Base-by-base conservation (phyloP, 2,113 vertebrate genomes). In the Sclerurus mexicanus region DNA sequence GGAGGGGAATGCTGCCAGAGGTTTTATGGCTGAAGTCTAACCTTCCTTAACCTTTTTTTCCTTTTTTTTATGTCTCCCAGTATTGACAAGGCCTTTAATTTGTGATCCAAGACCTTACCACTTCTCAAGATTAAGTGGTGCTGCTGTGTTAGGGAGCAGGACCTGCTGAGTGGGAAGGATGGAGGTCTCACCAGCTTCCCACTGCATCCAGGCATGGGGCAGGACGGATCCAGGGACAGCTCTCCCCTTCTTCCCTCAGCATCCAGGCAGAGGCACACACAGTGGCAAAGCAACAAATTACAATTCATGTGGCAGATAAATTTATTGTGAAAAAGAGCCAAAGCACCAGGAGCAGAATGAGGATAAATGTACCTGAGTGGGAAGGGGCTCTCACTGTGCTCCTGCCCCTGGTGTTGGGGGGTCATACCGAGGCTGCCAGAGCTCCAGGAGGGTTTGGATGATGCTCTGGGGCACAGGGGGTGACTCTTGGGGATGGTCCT, bases 191-290 rank as follows among this genome's bases (percentile, higher is more conserved):
- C 39, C 66, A 64, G 33, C 46, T 39, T 62, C 63, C 71, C 47
- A 7, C 13, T 58, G 31, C 59, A 71, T 27, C 71, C 81, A 11
- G n/a, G 13, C 16, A 0, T 0, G 1, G 31, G 21, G 2, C 24
- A 84, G 73, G 27, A 27, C 1, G 4, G n/a, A 28, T 37, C 24
- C 64, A 6, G 33, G 33, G 6, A 1, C 62, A 56, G 31, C 8
- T 56, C 11, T 1, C 28, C 10, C 31, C 31, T 74, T 23, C 44
- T 18, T 50, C 72, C 72, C 46, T 9, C 18, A 17, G 28, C 44
- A 39, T 7, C 53, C 81, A 23, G 27, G 17, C 31, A 7, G 0
- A 0, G 24, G 16, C 3, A 33, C 39, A 13, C 0, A 0, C 18
- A 7, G 66, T 12, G 37, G 42, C 22, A 79, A 88, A 78, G 14